These are phyloP conservation scores for Tichodroma muraria DNA, from an alignment of 2,113 vertebrate genomes.

Conservation along the genomic window DNA sequence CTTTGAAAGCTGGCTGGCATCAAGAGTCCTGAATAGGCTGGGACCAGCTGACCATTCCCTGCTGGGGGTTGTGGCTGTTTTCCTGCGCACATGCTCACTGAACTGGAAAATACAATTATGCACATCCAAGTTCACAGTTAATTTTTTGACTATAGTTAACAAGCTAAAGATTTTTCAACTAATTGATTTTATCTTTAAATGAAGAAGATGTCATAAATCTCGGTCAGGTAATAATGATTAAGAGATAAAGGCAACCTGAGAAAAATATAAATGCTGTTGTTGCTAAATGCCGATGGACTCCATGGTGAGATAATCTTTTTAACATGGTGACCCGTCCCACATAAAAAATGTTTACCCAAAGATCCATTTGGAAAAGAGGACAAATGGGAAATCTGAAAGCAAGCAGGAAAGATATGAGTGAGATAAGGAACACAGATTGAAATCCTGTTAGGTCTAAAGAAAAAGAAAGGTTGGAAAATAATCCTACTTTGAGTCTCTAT, in stretches of 20 bases:
- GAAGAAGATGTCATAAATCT: slow-evolving; percentile 64
- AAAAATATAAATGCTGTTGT: background rate
- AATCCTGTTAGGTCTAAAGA: slow-evolving; percentile 46
- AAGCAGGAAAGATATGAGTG: slow-evolving; percentile 23
- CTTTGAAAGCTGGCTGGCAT: slow-evolving; percentile 50
- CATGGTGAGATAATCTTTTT: slow-evolving; percentile 64
- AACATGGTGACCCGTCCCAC: slow-evolving; percentile 43
- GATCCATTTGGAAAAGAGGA: slow-evolving; percentile 35
- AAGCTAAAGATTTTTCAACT: slow-evolving; percentile 72
- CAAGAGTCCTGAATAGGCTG: slow-evolving; percentile 57
- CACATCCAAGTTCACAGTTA: slow-evolving; percentile 66
- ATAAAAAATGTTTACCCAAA: slow-evolving; percentile 44
- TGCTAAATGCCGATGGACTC: background rate
- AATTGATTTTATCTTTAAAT: slow-evolving; percentile 72
- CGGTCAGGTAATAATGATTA: slow-evolving; percentile 30
- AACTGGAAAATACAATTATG: slow-evolving; percentile 83
- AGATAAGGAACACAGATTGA: slow-evolving; percentile 43
- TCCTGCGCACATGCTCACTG: slow-evolving; percentile 55
- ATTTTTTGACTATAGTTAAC: slow-evolving; percentile 62
- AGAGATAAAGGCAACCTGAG: slow-evolving; percentile 16
- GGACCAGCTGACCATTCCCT: slow-evolving; percentile 64
- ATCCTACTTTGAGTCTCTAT: slow-evolving; percentile 16
- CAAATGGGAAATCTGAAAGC: slow-evolving; percentile 44
- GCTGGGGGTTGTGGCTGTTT: slow-evolving; percentile 51
- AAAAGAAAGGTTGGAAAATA: slow-evolving; percentile 37